Evolutionary conservation across 2,113 vertebrate genomes (phyloP).

Genomic region (Daphoenositta chrysoptera): DNA sequence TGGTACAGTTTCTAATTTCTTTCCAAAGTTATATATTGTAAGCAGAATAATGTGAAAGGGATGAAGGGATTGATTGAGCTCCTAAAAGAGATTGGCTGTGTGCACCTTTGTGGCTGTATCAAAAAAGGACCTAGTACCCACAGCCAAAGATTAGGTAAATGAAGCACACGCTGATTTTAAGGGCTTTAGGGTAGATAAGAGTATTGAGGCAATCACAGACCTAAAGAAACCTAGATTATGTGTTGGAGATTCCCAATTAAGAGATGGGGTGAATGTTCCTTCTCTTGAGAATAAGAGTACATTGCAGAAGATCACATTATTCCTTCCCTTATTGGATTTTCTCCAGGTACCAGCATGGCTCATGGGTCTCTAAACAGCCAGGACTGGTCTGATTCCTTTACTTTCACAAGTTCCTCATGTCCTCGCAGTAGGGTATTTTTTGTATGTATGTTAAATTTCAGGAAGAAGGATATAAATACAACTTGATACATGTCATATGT

Average conservation of each 20-base stretch:
- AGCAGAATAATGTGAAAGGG: background rate
- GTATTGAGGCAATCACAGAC: background rate
- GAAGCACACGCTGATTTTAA: background rate
- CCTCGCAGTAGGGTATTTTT: background rate
- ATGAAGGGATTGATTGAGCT: background rate
- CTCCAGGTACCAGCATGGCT: background rate
- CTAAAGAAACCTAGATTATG: background rate
- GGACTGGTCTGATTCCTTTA: background rate
- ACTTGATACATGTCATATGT: background rate
- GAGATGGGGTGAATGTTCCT: background rate
- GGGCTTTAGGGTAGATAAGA: background rate
- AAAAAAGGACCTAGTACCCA: background rate
- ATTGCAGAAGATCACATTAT: background rate
- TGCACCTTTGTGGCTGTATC: background rate
- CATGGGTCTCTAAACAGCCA: background rate
- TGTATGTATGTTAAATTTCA: background rate
- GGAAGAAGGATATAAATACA: background rate
- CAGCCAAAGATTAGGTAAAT: background rate
- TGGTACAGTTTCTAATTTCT: background rate
- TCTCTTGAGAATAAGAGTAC: background rate
- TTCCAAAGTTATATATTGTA: background rate
- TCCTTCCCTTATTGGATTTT: background rate
- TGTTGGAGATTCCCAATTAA: background rate
- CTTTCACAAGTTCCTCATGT: background rate
- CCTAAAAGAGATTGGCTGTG: background rate